phyloP scores from a whole-genome alignment of 2,113 vertebrate genomes.

The Brachirus orientalis region DNA sequence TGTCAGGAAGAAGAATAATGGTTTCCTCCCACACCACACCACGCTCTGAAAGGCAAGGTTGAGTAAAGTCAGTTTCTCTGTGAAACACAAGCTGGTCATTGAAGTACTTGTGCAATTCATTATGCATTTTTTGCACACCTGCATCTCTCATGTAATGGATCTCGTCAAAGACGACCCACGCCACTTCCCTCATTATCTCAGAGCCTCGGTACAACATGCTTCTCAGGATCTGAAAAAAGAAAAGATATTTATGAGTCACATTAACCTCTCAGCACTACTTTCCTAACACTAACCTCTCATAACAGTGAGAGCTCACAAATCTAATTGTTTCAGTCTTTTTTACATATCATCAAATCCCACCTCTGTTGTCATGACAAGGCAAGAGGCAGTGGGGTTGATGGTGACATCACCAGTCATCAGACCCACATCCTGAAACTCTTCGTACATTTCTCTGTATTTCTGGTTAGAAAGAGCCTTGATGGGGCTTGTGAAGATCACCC shows the following conservation, averaged over 20 bases:
- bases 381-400: slow-evolving; percentile 98
- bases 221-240: slow-evolving; percentile 88
- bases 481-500: slow-evolving; percentile 98
- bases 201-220: slow-evolving; percentile 98
- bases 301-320: not conserved
- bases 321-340: not conserved
- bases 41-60: slow-evolving; percentile 84
- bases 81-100: not conserved
- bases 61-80: not conserved
- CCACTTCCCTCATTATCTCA: slow-evolving; percentile 98
- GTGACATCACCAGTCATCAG: slow-evolving; percentile 99
- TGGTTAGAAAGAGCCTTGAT: slow-evolving; percentile 99
- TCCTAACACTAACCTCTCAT: not conserved
- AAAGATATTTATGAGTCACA: not conserved
- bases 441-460: slow-evolving; percentile 99
- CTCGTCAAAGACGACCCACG: slow-evolving; percentile 98
- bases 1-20: slow-evolving; percentile 98
- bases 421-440: slow-evolving; percentile 98
- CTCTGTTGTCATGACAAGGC: slow-evolving; percentile 98
- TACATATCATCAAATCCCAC: slow-evolving; percentile 64
- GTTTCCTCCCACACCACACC: slow-evolving; percentile 99
- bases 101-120: not conserved
- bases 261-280: not conserved
- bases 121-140: slow-evolving; percentile 76
- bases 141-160: slow-evolving; percentile 99